A percentile compares a stretch with the other conserved stretches of the same genome.
These are phyloP conservation scores for Oxyura jamaicensis DNA, from an alignment of 2,113 vertebrate genomes.

Conservation along the genomic window DNA sequence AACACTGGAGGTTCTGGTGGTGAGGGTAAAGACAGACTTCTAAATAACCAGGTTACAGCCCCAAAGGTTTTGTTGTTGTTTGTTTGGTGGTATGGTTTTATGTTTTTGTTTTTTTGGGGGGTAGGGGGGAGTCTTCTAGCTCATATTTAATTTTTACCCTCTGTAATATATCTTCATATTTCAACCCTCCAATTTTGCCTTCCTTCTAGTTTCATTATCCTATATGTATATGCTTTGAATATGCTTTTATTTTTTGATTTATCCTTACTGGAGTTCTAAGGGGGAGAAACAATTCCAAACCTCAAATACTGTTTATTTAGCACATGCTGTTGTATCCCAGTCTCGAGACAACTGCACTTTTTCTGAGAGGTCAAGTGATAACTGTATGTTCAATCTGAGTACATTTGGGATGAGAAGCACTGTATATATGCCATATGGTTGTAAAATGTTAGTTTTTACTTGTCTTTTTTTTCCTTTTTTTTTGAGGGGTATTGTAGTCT, in stretches of 20 bases:
- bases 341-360: background rate
- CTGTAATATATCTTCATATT: background rate
- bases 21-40: background rate
- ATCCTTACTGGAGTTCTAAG: background rate
- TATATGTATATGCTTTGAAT: background rate
- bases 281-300: background rate
- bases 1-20: background rate
- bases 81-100: background rate
- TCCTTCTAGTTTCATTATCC: background rate
- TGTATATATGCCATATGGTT: background rate
- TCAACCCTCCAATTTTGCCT: background rate
- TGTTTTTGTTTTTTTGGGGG: background rate
- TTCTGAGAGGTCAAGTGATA: background rate
- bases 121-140: background rate
- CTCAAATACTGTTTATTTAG: background rate
- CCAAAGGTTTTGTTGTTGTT: background rate
- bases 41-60: background rate
- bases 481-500: background rate
- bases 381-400: background rate
- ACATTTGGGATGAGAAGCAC: background rate
- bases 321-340: background rate
- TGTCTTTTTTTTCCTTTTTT: background rate
- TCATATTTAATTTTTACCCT: background rate
- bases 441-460: background rate
- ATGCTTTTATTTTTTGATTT: background rate